Evolutionary conservation across 1,140 invertebrate genomes (phyloP), one percentile per base, ranked within the genome.

Genomic region (Drosophila repletoides): DNA sequence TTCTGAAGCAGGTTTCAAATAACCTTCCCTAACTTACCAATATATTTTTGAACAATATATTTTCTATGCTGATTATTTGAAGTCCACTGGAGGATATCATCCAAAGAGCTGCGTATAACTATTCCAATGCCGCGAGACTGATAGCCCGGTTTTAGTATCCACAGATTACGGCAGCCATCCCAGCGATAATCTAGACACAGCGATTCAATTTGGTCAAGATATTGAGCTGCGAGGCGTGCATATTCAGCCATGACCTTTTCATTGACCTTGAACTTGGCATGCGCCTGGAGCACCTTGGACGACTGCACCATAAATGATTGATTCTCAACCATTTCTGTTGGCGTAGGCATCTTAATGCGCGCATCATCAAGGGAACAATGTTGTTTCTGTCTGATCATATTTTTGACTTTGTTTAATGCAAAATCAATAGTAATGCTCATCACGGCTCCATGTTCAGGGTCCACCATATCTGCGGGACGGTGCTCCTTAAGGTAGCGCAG

Each of bases 21-120:
- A n/a, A n/a, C n/a, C n/a, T n/a, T n/a, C n/a, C 17, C 14, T 2
- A 1, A 59, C 80, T 90, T 89, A 97, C 96, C 96, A 70, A 98
- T 97, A 90, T 98, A 98, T 91, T 98, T 98, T 89, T 98, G 97
- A 12, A 97, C 93, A 21, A 98, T 93, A 90, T 95, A 97, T 90
- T 95, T 95, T 60, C 93, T 92, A 59, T 94, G 93, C 1, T 91
- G 90, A 77, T 92, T 91, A 63, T 91, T 89, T 14, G 93, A 89
- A 60, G 92, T 81, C 91, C 91, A 93, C 56, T 93, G 91, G 73
- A 95, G 81, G 66, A 98, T 96, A 7, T 94, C 91, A 51, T 90
- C 89, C 36, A 92, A 77, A 59, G 91, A 91, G 43, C 91, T 92
- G 19, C 91, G 91, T 67, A 93, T 89, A 53, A 91, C 88, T 26